Evolutionary conservation across 2,113 vertebrate species (phyloP), one percentile per base, ranked within the genome.

Genomic region (Halichoeres trimaculatus): DNA sequence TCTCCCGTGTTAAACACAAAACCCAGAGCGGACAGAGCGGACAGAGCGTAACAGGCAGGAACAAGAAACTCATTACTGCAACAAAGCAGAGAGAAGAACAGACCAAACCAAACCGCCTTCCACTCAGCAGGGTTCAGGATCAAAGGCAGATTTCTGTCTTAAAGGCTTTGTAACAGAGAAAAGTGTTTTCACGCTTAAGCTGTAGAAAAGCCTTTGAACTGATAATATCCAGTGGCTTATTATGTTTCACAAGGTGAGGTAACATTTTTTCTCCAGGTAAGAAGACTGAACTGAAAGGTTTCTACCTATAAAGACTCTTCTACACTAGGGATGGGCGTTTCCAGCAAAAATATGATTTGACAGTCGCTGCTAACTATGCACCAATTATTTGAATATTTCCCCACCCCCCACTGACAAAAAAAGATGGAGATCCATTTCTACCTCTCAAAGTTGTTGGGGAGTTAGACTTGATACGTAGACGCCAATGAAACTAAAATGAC

Each of bases 61-160:
- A 62, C 48, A 61, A 40, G 64, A 60, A 74, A 63, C 35, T 34
- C 9, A 8, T 80, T 59, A 54, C 50, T 57, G 50, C 41, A 71
- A 72, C 30, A 65, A 64, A 78, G 75, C 74, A 71, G 23, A 65
- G 4, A n/a, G 38, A 71, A 38, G 9, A 10, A 72, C 52, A 26
- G n/a, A 62, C 10, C 63, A 38, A 76, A 19, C 45, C 43, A 74
- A 74, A 43, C 52, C 13, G 56, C 51, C 12, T 57, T 68, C 74
- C 17, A 8, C 45, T 70, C 64, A 63, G 63, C 40, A 3, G 62
- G 65, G 67, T 7, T 70, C n/a, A 19, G 0, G 45, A 83, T 88
- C 64, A 79, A 56, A 85, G 43, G 6, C 0, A 19, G 64, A 64
- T 50, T 52, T 71, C 7, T 36, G 24, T 71, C 13, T 45, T 34